Conservation (phyloP, 2,888 invertebrate species). For the Bombylius discolor region DNA sequence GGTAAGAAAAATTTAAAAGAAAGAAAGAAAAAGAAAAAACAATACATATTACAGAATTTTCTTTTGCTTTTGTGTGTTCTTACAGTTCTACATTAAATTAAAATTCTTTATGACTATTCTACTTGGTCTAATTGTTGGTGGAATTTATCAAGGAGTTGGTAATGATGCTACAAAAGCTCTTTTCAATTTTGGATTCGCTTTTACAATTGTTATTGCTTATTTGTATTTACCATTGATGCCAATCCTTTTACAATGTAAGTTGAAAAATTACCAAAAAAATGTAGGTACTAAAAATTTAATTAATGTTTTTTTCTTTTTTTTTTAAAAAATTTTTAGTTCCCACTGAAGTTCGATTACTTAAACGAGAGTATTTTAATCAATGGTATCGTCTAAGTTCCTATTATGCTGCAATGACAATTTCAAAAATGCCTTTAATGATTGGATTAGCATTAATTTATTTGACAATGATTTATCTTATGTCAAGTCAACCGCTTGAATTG, state of each 20-base stretch:
- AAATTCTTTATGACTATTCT: slow-evolving; percentile 54
- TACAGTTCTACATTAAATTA: slow-evolving; percentile 56
- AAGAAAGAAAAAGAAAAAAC: no score
- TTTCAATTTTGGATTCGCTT: slow-evolving; percentile 75
- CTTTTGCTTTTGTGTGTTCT: slow-evolving; percentile 19
- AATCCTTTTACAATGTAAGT: slow-evolving; percentile 64
- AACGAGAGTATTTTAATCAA: slow-evolving; percentile 71
- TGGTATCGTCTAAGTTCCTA: slow-evolving; percentile 74
- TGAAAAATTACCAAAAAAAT: neutral
- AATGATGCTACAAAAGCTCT: slow-evolving; percentile 69
- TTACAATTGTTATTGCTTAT: slow-evolving; percentile 63
- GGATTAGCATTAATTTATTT: slow-evolving; percentile 54
- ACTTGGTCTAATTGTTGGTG: slow-evolving; percentile 55
- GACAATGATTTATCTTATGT: slow-evolving; percentile 56
- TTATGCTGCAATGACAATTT: slow-evolving; percentile 59
- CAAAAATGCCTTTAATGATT: slow-evolving; percentile 59
- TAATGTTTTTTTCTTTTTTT: slow-evolving; percentile 7
- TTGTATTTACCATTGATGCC: slow-evolving; percentile 76
- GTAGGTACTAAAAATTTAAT: neutral
- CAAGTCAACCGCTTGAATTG: slow-evolving; percentile 62
- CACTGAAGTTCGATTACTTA: slow-evolving; percentile 59
- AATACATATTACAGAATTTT: neutral
- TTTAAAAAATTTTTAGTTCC: slow-evolving; percentile 55
- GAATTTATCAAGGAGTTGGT: slow-evolving; percentile 58
- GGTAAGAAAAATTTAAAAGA: slow-evolving; percentile 33